phyloP scores from a whole-genome alignment of 2,888 invertebrate genomes.

The Hemaris fuciformis region DNA sequence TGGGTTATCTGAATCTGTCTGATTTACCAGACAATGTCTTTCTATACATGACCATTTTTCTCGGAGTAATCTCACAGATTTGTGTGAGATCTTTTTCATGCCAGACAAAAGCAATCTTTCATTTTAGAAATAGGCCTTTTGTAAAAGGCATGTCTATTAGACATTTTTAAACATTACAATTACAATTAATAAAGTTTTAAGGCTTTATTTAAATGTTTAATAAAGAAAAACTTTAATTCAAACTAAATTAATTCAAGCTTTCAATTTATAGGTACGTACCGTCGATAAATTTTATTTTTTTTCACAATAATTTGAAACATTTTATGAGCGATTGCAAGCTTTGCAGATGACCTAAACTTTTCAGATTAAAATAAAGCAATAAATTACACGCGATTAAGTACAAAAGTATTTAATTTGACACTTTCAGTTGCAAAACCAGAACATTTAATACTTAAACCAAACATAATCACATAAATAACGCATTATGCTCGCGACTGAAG shows the following conservation, averaged over 20 bases:
- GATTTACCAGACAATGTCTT: constrained; percentile 57
- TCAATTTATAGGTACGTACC: background rate
- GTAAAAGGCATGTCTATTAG: constrained; percentile 3
- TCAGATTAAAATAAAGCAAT: background rate
- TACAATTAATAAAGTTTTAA: background rate
- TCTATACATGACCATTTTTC: constrained; percentile 43
- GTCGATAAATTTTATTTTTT: background rate
- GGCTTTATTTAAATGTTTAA: background rate
- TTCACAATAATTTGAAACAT: background rate
- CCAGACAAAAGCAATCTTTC: constrained; percentile 33
- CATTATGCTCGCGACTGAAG: constrained; percentile 23
- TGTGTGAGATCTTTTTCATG: constrained; percentile 32
- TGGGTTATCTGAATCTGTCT: constrained; percentile 59
- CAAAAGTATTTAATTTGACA: background rate
- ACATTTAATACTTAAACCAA: background rate
- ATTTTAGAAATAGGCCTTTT: constrained; percentile 29
- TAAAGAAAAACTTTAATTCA: background rate
- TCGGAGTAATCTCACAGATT: constrained; percentile 30
- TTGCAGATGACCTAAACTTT: constrained; percentile 4
- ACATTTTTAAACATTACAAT: background rate
- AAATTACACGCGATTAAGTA: background rate
- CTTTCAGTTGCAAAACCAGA: background rate
- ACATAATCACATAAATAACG: constrained; percentile 2
- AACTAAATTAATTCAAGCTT: background rate
- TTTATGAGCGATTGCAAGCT: background rate